A percentile compares a stretch with the other conserved stretches of the same genome.
Conservation (phyloP, 2,797 vertebrate genomes). For the Poecilia wingei region DNA sequence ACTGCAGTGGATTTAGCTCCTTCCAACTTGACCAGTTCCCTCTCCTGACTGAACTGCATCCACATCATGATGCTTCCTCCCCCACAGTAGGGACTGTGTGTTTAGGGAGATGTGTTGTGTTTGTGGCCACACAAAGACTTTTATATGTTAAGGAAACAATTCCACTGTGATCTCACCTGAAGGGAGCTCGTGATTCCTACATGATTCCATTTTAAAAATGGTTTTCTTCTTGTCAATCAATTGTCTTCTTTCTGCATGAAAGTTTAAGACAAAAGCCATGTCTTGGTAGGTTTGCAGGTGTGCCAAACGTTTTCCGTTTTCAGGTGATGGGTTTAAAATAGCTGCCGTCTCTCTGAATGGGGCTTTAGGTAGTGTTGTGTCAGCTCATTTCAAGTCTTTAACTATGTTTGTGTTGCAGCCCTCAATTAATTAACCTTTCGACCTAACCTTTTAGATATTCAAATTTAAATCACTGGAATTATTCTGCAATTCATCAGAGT, state of each 20-base stretch:
- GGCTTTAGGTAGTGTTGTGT: background rate
- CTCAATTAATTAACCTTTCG: background rate
- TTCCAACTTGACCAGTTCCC: background rate
- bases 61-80: background rate
- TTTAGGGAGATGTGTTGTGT: background rate
- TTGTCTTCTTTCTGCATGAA: background rate
- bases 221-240: background rate
- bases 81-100: background rate
- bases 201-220: background rate
- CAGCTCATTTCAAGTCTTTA: background rate
- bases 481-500: conserved; percentile 9
- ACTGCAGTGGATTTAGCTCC: background rate
- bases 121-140: background rate
- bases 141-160: background rate
- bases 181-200: background rate
- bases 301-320: background rate
- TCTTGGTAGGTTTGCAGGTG: background rate
- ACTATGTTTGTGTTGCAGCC: background rate
- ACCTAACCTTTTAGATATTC: background rate
- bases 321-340: background rate
- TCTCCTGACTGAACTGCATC: background rate
- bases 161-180: background rate
- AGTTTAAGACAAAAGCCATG: background rate
- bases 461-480: background rate
- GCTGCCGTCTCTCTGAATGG: background rate